Conservation (phyloP, 1,140 invertebrate species). For the Monomorium pharaonis region DNA sequence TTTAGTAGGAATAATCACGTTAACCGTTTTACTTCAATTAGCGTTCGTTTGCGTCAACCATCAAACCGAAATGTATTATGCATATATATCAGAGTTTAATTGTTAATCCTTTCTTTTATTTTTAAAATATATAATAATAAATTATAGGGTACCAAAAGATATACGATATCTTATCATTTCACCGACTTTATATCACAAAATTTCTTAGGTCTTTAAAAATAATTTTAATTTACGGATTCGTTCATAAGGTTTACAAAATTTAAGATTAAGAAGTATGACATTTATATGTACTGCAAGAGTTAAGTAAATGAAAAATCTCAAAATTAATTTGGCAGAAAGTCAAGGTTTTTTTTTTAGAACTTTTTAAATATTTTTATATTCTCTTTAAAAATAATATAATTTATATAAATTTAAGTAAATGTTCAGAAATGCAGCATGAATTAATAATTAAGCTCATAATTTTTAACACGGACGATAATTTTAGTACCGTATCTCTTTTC, state of each 20-base stretch:
- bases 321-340: neutral
- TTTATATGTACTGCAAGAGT: neutral
- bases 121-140: too few species aligned
- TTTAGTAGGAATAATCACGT: constrained; percentile 48
- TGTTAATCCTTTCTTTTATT: neutral
- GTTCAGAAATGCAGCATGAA: neutral
- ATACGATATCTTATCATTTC: neutral
- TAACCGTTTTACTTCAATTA: constrained; percentile 55
- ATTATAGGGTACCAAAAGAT: neutral
- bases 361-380: neutral
- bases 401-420: neutral
- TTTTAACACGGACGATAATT: neutral
- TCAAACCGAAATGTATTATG: constrained; percentile 13
- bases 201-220: neutral
- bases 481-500: neutral
- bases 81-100: neutral
- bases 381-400: too few species aligned
- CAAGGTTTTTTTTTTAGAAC: neutral
- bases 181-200: neutral
- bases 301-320: neutral
- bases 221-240: neutral
- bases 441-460: neutral
- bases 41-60: constrained; percentile 43
- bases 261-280: neutral
- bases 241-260: neutral